Percentiles rank a stretch among this genome's conserved stretches.
phyloP scores from a whole-genome alignment of 2,797 vertebrate genomes.

The Propithecus perrieri region DNA sequence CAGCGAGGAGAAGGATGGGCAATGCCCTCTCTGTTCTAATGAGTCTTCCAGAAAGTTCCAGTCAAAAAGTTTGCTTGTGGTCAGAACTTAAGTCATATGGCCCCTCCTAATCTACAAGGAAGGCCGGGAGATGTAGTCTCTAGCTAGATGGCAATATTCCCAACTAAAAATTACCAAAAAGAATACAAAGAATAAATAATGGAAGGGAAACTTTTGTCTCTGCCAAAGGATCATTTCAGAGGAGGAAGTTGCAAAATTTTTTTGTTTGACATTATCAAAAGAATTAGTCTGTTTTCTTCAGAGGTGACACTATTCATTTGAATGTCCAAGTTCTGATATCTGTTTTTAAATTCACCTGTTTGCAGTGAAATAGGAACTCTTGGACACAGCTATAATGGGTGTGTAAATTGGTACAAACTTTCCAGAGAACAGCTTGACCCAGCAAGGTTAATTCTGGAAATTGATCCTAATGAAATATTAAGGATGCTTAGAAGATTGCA shows the following conservation, averaged over 20 bases:
- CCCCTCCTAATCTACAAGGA: background rate
- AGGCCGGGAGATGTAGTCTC: background rate
- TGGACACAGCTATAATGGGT: background rate
- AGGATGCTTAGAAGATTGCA: background rate
- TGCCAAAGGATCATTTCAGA: background rate
- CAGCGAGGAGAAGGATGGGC: background rate
- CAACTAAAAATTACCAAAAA: background rate
- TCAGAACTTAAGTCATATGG: background rate
- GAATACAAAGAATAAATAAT: background rate
- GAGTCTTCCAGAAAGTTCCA: background rate
- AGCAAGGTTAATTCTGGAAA: constrained; percentile 9
- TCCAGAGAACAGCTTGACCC: background rate
- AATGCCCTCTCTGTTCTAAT: background rate
- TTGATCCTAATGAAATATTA: background rate
- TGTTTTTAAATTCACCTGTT: constrained; percentile 14
- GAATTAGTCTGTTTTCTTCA: background rate
- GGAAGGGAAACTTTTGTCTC: background rate
- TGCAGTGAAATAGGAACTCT: background rate
- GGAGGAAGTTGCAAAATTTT: background rate
- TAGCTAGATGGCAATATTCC: background rate
- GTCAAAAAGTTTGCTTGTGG: background rate
- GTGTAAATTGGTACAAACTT: background rate
- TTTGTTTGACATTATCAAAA: background rate
- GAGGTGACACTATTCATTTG: background rate
- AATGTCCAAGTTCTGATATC: background rate